phyloP scores from a whole-genome alignment of 2,113 vertebrate species.

The Neoarius graeffei region DNA sequence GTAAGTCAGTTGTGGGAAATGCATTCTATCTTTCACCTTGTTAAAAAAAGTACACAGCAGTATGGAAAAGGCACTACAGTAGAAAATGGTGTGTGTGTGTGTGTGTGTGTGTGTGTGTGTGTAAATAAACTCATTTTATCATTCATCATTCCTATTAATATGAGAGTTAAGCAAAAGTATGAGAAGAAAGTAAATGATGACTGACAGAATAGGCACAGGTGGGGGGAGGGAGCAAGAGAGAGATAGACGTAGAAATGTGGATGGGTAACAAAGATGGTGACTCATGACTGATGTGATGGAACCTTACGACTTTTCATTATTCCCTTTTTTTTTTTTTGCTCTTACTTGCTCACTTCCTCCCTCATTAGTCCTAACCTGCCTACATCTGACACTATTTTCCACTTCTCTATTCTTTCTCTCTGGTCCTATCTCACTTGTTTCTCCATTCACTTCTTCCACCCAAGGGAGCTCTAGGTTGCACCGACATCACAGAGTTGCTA shows the following conservation, averaged over 20 bases:
- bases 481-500: constrained; percentile 49
- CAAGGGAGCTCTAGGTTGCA: constrained; percentile 24
- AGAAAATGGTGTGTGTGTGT: neutral
- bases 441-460: neutral
- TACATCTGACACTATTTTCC: neutral
- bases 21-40: neutral
- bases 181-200: constrained; percentile 11
- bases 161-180: neutral
- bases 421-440: neutral
- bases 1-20: neutral
- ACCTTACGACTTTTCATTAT: constrained; percentile 34
- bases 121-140: neutral
- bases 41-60: neutral
- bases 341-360: neutral
- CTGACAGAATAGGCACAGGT: neutral
- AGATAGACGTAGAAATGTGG: neutral
- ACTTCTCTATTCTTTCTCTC: neutral
- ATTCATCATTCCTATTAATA: constrained; percentile 5
- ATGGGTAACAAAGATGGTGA: constrained; percentile 39
- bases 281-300: constrained; percentile 52
- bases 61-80: neutral
- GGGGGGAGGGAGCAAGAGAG: neutral
- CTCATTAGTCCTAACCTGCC: neutral
- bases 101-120: too few species aligned
- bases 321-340: neutral